phyloP scores from a whole-genome alignment of 1,140 invertebrate species.

The Asbolus verrucosus region DNA sequence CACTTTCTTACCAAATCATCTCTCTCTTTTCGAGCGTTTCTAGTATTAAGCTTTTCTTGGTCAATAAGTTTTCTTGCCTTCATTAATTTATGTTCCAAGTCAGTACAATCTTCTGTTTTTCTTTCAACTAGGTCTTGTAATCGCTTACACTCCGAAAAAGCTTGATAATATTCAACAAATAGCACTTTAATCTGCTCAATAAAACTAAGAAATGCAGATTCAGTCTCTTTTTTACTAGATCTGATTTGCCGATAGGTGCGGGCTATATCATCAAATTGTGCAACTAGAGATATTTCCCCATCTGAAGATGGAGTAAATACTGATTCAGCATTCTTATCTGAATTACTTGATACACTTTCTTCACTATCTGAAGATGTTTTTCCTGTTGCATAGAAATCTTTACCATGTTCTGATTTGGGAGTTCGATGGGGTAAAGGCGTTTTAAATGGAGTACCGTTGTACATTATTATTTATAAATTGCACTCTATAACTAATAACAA shows the following conservation, averaged over 20 bases:
- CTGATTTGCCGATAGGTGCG: slow-evolving; percentile 49
- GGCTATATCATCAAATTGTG: slow-evolving; percentile 60
- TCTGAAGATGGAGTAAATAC: slow-evolving; percentile 43
- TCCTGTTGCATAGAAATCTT: background rate
- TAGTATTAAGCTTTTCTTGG: slow-evolving; percentile 77
- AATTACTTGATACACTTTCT: slow-evolving; percentile 52
- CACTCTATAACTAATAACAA: slow-evolving; percentile 7
- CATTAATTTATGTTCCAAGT: slow-evolving; percentile 80
- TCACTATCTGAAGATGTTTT: slow-evolving; percentile 56
- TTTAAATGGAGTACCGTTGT: slow-evolving; percentile 54
- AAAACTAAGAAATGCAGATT: slow-evolving; percentile 54
- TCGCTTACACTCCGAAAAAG: slow-evolving; percentile 54
- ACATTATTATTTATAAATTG: slow-evolving; percentile 45
- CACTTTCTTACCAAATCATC: slow-evolving; percentile 70
- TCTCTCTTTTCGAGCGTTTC: slow-evolving; percentile 73
- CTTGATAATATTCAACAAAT: slow-evolving; percentile 47
- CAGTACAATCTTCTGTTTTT: slow-evolving; percentile 60
- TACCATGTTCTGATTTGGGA: background rate
- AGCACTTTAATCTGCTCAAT: slow-evolving; percentile 55
- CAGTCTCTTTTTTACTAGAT: slow-evolving; percentile 46
- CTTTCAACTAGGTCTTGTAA: slow-evolving; percentile 55
- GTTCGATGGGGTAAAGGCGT: slow-evolving; percentile 44
- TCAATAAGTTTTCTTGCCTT: slow-evolving; percentile 83
- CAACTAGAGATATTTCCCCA: slow-evolving; percentile 57
- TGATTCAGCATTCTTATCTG: slow-evolving; percentile 42